A percentile compares a stretch with the other conserved stretches of the same genome.
Evolutionary conservation across 2,113 vertebrate species (phyloP).

Genomic region (Vireo altiloquus): DNA sequence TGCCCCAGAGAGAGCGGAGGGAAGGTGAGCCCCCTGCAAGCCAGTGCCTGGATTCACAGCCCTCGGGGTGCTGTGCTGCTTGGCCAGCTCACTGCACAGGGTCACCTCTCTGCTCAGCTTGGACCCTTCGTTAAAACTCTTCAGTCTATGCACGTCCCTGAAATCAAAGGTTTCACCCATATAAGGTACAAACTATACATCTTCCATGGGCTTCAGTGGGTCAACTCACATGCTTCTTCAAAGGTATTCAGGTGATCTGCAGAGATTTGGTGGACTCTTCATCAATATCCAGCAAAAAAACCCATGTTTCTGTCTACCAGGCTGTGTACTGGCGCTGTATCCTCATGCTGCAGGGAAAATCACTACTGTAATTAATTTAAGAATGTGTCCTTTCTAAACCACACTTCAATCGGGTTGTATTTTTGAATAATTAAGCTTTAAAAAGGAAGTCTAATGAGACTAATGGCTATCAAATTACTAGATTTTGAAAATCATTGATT

Average conservation of each 20-base stretch:
- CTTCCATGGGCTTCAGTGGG: not conserved
- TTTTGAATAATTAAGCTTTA: conserved; percentile 75
- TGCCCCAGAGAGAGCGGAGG: not conserved
- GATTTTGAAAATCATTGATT: conserved; percentile 75
- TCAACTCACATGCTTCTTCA: not conserved
- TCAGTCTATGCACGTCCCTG: not conserved
- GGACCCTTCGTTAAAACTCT: not conserved
- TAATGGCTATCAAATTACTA: conserved; percentile 77
- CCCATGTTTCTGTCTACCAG: not conserved
- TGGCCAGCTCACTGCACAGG: not conserved
- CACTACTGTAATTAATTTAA: conserved; percentile 65
- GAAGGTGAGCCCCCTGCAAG: not conserved
- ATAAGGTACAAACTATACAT: not conserved
- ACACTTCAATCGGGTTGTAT: conserved; percentile 43
- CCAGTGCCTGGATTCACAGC: not conserved
- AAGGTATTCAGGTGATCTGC: not conserved
- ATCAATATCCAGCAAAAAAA: not conserved
- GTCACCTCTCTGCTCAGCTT: not conserved
- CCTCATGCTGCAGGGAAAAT: conserved; percentile 31
- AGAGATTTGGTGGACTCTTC: not conserved
- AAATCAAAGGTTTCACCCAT: not conserved
- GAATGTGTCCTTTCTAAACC: conserved; percentile 55
- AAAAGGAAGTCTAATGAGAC: conserved; percentile 74
- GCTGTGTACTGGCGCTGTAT: not conserved
- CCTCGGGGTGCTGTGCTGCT: accelerated